A percentile compares a stretch with the other conserved stretches of the same genome.
These are phyloP conservation scores for Chaenodraco wilsoni DNA, from an alignment of 2,797 vertebrate species.

Conservation along the genomic window DNA sequence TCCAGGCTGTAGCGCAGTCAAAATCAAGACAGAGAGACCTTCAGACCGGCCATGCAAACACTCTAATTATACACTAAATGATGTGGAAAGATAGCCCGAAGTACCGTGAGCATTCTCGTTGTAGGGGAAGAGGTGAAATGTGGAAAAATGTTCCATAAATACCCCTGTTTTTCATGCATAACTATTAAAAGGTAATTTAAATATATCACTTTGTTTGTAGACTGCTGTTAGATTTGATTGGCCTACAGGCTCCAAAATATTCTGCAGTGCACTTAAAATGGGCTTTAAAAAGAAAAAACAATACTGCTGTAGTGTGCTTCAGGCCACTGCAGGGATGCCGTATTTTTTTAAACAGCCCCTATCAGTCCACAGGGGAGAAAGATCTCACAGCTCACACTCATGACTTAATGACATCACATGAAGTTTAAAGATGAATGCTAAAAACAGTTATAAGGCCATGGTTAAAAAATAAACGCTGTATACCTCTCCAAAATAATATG, in stretches of 20 bases:
- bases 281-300: slow-evolving; percentile 19
- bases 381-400: slow-evolving; percentile 24
- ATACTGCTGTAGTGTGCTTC: neutral
- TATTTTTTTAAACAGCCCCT: neutral
- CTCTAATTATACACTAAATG: slow-evolving; percentile 84
- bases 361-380: neutral
- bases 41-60: slow-evolving; percentile 70
- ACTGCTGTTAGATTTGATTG: slow-evolving; percentile 38
- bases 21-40: slow-evolving; percentile 52
- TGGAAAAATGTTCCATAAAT: slow-evolving; percentile 84
- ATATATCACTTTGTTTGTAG: slow-evolving; percentile 63
- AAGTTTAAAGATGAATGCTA: slow-evolving; percentile 35
- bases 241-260: slow-evolving; percentile 21
- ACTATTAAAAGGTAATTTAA: slow-evolving; percentile 67
- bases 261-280: slow-evolving; percentile 27
- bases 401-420: slow-evolving; percentile 11
- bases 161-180: slow-evolving; percentile 78
- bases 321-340: slow-evolving; percentile 3
- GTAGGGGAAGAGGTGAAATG: slow-evolving; percentile 77
- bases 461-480: slow-evolving; percentile 49
- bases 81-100: slow-evolving; percentile 84
- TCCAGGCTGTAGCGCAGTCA: slow-evolving; percentile 34
- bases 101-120: slow-evolving; percentile 76
- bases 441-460: slow-evolving; percentile 41
- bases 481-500: slow-evolving; percentile 60